Percentiles rank a stretch among this genome's conserved stretches.
phyloP scores from a whole-genome alignment of 2,113 vertebrate genomes.

The Thomomys bottae region DNA sequence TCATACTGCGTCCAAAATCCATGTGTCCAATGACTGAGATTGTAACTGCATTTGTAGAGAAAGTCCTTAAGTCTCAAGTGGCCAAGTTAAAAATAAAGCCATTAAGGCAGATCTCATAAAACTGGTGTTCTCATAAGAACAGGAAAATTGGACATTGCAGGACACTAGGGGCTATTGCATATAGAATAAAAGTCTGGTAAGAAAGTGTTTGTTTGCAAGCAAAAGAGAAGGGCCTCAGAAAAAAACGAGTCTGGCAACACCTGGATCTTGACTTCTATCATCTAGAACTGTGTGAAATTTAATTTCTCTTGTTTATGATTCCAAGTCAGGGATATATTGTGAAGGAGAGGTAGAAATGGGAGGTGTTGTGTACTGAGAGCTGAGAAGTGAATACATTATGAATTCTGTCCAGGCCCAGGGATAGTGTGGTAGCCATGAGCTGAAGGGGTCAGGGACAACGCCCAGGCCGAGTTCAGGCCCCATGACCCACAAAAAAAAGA shows the following conservation, averaged over 20 bases:
- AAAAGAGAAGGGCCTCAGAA: background rate
- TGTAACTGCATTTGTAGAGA: background rate
- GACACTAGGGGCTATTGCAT: background rate
- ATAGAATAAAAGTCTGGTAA: background rate
- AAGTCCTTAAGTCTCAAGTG: background rate
- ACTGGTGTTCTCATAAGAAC: background rate
- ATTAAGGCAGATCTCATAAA: background rate
- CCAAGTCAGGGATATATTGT: background rate
- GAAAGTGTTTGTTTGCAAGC: background rate
- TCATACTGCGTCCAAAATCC: background rate
- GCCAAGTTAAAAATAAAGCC: background rate
- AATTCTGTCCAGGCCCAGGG: no score
- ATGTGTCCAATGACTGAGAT: background rate
- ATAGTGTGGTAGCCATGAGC: no score
- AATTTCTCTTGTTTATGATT: background rate
- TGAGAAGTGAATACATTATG: no score
- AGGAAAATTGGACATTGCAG: background rate
- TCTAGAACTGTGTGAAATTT: background rate
- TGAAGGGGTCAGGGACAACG: no score
- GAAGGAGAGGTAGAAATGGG: background rate
- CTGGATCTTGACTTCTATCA: background rate
- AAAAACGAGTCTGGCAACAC: background rate
- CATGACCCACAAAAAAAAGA: no score
- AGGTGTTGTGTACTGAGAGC: no score
- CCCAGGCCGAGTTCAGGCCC: no score